Percentiles rank a stretch among this genome's conserved stretches.
Conservation (phyloP, 2,113 vertebrate species). For the Cyanistes caeruleus region DNA sequence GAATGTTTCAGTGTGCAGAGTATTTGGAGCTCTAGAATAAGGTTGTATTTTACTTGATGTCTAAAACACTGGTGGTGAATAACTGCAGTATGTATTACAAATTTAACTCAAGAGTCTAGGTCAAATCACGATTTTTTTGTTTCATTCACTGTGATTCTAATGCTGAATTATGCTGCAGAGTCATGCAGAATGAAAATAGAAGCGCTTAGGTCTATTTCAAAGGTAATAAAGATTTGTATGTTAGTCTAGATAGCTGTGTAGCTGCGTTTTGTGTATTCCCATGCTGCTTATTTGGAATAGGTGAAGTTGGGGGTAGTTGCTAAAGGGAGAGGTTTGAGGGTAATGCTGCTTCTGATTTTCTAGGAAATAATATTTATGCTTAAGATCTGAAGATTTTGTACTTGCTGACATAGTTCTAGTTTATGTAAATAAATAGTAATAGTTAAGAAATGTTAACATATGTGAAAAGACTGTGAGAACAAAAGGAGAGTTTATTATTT, state of each 20-base stretch:
- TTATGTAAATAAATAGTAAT: not conserved
- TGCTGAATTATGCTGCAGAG: constrained; percentile 5
- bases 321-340: not conserved
- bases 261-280: not conserved
- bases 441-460: not conserved
- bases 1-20: fast-evolving
- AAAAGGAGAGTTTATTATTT: not conserved
- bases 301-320: not conserved
- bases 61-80: not conserved
- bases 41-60: not conserved
- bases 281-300: not conserved
- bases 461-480: not conserved
- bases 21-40: not conserved
- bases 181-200: not conserved
- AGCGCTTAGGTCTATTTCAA: not conserved
- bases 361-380: not conserved
- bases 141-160: not conserved
- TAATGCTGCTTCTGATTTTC: not conserved
- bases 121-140: not conserved
- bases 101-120: not conserved
- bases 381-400: not conserved
- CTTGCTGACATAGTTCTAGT: not conserved
- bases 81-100: not conserved
- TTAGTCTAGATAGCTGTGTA: not conserved
- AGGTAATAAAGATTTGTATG: not conserved